Conservation (phyloP, 2,888 invertebrate species). For the Galeruca laticollis region DNA sequence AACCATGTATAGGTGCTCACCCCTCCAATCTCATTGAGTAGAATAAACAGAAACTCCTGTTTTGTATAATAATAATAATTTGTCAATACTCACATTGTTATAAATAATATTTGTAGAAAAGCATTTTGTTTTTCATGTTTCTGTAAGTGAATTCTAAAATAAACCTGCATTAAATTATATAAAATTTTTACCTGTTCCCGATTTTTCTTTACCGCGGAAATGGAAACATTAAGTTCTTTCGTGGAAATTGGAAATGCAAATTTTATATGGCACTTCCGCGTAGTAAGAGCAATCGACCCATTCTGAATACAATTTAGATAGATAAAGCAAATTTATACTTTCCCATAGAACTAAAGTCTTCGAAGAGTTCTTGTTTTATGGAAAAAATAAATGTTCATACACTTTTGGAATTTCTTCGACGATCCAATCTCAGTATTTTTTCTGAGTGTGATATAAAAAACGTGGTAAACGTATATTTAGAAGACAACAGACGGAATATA, state of each 20-base stretch:
- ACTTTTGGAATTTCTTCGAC: no score
- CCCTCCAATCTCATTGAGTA: no score
- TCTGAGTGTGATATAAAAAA: neutral
- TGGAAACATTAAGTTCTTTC: constrained; percentile 27
- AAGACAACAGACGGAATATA: no score
- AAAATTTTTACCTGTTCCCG: constrained; percentile 10
- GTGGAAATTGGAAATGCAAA: constrained; percentile 39
- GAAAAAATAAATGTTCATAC: neutral
- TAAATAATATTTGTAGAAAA: no score
- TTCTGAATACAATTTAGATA: constrained; percentile 28
- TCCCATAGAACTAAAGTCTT: constrained; percentile 23
- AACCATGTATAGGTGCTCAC: no score
- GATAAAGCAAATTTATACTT: constrained; percentile 34
- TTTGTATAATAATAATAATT: no score
- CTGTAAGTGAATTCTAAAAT: neutral
- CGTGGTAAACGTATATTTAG: no score
- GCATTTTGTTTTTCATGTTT: neutral
- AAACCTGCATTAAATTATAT: neutral
- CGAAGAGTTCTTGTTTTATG: neutral
- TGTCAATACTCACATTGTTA: no score
- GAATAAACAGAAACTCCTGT: no score
- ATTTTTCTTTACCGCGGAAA: constrained; percentile 19
- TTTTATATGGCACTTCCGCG: constrained; percentile 31
- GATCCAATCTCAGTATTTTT: neutral
- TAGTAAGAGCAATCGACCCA: constrained; percentile 26